Evolutionary conservation across 1,140 invertebrate species (phyloP).

Genomic region (Octopus bimaculoides): DNA sequence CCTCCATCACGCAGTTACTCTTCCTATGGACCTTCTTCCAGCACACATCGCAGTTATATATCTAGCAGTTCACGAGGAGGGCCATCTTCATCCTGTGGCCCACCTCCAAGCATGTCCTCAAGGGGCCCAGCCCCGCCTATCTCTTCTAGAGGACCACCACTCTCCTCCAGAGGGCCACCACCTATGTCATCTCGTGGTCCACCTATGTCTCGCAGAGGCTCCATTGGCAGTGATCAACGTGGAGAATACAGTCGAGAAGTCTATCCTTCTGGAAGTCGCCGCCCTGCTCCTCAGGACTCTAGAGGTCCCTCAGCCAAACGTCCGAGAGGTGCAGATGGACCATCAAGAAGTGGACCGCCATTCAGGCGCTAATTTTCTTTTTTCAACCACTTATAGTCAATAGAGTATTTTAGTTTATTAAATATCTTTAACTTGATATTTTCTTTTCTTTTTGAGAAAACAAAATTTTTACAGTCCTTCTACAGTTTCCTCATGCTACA

Average conservation of each 20-base stretch:
- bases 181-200: constrained; percentile 3
- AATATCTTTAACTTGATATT: too few species aligned
- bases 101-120: not conserved
- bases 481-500: too few species aligned
- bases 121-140: not conserved
- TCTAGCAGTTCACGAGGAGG: not conserved
- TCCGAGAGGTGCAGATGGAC: not conserved
- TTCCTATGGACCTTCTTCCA: not conserved
- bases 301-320: not conserved
- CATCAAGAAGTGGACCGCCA: constrained; percentile 2
- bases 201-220: constrained; percentile 1
- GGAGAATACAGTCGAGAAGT: not conserved
- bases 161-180: not conserved
- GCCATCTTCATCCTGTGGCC: not conserved
- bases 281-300: not conserved
- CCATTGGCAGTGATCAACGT: not conserved
- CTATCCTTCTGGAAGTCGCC: not conserved
- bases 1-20: not conserved
- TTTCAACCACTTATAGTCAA: too few species aligned
- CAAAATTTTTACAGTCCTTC: too few species aligned
- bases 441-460: too few species aligned
- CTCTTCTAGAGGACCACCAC: not conserved
- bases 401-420: too few species aligned
- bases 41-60: not conserved
- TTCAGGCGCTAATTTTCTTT: not conserved